Conservation (phyloP, 2,888 invertebrate species). For the Rapana venosa region DNA sequence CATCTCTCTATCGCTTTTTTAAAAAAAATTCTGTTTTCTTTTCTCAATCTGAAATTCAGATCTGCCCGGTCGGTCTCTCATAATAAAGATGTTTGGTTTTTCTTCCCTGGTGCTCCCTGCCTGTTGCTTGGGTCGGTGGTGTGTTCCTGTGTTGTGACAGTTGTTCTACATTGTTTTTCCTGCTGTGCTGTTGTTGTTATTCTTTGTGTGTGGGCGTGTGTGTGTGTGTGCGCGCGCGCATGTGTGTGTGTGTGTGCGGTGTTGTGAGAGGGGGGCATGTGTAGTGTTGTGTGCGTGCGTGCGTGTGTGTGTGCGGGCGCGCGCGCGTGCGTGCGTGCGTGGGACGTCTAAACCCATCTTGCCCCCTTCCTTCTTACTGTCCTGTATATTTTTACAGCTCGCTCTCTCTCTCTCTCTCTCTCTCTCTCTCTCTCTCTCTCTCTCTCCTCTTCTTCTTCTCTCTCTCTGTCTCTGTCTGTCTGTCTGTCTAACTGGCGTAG, state of each 20-base stretch:
- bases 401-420: slow-evolving; percentile 7
- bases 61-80: too few species aligned
- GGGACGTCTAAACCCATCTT: too few species aligned
- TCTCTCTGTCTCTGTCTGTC: neutral
- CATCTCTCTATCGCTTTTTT: too few species aligned
- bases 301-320: neutral
- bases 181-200: neutral
- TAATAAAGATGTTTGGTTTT: too few species aligned
- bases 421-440: neutral
- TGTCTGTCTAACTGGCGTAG: neutral
- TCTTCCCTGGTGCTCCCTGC: too few species aligned
- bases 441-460: neutral
- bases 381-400: neutral
- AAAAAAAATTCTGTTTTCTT: too few species aligned
- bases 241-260: too few species aligned
- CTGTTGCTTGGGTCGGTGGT: too few species aligned
- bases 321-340: too few species aligned
- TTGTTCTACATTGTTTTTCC: neutral
- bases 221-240: neutral
- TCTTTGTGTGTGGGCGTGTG: neutral
- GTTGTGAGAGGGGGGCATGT: too few species aligned
- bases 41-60: too few species aligned
- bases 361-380: neutral
- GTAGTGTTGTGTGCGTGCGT: neutral
- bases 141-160: too few species aligned